Evolutionary conservation across 2,113 vertebrate genomes (phyloP).

Genomic region (Platysteira castanea): DNA sequence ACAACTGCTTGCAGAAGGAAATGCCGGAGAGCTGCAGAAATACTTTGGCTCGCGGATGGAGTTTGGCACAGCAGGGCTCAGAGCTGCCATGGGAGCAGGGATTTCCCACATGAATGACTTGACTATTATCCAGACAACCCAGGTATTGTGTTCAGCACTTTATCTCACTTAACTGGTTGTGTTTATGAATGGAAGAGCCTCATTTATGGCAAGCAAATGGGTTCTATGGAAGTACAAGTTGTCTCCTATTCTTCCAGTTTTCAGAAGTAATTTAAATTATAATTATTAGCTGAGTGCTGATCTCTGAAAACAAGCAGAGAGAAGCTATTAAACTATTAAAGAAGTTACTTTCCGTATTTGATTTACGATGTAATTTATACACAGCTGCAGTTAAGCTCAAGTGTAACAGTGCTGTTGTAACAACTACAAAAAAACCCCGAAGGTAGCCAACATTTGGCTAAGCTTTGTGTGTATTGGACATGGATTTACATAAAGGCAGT

Average conservation of each 20-base stretch:
- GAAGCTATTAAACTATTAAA: not conserved
- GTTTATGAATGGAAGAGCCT: not conserved
- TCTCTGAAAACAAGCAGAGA: not conserved
- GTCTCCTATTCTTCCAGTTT: not conserved
- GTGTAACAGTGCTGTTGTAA: not conserved
- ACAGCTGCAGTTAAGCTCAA: not conserved
- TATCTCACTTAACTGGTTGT: not conserved
- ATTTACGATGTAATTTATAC: not conserved
- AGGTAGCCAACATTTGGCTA: not conserved
- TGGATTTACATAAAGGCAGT: not conserved
- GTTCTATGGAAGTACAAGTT: not conserved
- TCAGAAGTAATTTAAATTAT: not conserved
- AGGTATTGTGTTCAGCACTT: conserved; percentile 60
- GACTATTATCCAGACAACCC: conserved; percentile 96
- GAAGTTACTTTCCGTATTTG: not conserved
- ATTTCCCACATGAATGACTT: conserved; percentile 91
- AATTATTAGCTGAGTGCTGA: not conserved
- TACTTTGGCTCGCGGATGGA: conserved; percentile 91
- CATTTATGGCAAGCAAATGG: not conserved
- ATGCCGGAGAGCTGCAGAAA: conserved; percentile 76
- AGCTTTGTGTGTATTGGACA: not conserved
- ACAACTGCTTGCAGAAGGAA: conserved; percentile 75
- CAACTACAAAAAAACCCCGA: not conserved
- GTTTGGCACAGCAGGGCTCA: conserved; percentile 94
- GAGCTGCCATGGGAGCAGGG: conserved; percentile 91